Evolutionary conservation across 2,888 invertebrate species (phyloP).

Genomic region (Calliphora vomitoria): DNA sequence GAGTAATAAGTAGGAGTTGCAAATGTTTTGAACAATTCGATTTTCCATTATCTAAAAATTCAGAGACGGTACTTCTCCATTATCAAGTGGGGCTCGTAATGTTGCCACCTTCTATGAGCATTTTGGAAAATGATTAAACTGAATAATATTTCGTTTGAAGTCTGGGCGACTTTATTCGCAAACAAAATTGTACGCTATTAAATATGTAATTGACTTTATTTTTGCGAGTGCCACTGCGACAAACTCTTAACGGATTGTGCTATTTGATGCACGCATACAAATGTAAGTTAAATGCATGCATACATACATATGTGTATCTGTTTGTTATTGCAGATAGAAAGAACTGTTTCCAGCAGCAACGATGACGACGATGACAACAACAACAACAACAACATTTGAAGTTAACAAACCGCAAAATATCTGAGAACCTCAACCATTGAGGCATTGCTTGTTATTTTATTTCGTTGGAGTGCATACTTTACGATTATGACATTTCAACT

Average conservation of each 20-base stretch:
- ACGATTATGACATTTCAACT: conserved; percentile 60
- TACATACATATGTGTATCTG: background rate
- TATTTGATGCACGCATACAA: background rate
- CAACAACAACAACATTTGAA: conserved; percentile 41
- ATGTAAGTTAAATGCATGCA: background rate
- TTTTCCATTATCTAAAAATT: background rate
- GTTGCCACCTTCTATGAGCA: background rate
- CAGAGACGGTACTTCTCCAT: background rate
- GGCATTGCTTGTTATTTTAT: conserved; percentile 66
- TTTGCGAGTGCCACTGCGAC: background rate
- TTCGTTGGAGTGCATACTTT: conserved; percentile 57
- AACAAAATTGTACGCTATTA: too few relatives aligned
- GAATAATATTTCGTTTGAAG: too few relatives aligned
- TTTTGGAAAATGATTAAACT: background rate
- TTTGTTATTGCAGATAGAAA: background rate
- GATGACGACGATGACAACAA: background rate
- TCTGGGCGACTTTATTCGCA: too few relatives aligned
- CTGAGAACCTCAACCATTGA: conserved; percentile 68
- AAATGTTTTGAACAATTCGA: too few relatives aligned
- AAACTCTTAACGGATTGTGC: conserved; percentile 12
- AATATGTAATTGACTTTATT: background rate
- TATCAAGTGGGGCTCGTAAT: background rate
- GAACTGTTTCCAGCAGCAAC: conserved; percentile 22
- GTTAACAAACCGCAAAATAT: conserved; percentile 73
- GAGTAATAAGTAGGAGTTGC: too few relatives aligned